Evolutionary conservation across 2,888 invertebrate species (phyloP).

Genomic region (Tubulanus polymorphus): DNA sequence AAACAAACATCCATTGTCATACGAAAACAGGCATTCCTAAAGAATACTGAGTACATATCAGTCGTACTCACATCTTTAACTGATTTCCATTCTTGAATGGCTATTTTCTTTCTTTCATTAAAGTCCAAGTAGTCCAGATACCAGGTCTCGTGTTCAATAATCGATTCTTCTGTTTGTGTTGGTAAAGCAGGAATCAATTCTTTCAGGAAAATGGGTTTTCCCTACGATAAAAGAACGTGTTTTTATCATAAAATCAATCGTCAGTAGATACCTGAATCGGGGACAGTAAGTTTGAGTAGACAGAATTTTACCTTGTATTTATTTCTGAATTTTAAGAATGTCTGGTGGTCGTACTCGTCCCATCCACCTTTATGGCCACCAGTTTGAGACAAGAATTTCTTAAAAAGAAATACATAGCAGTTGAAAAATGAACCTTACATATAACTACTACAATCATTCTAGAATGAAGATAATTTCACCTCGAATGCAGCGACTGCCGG

Average conservation of each 20-base stretch:
- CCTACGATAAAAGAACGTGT: constrained; percentile 27
- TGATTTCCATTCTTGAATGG: constrained; percentile 48
- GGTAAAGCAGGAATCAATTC: constrained; percentile 41
- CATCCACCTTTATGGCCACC: constrained; percentile 51
- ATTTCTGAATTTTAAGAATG: constrained; percentile 47
- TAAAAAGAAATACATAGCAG: constrained; percentile 18
- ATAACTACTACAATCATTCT: background rate
- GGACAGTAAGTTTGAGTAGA: too few species aligned
- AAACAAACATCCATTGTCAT: background rate
- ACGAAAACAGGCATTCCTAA: too few species aligned
- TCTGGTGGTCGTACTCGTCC: constrained; percentile 53
- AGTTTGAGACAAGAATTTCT: constrained; percentile 49
- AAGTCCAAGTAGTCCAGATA: constrained; percentile 44
- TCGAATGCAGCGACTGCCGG: constrained; percentile 50
- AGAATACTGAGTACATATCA: background rate
- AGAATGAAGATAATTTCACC: constrained; percentile 21
- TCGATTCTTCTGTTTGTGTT: constrained; percentile 44
- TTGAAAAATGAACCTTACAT: background rate
- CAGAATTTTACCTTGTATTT: constrained; percentile 38
- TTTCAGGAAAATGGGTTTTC: constrained; percentile 37
- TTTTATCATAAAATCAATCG: too few species aligned
- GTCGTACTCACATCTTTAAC: constrained; percentile 37
- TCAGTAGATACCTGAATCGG: background rate
- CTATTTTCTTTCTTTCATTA: constrained; percentile 48
- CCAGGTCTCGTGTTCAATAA: constrained; percentile 48